These are phyloP conservation scores for Thecocarcelia acutangulata DNA, from an alignment of 2,888 invertebrate genomes.

Conservation along the genomic window DNA sequence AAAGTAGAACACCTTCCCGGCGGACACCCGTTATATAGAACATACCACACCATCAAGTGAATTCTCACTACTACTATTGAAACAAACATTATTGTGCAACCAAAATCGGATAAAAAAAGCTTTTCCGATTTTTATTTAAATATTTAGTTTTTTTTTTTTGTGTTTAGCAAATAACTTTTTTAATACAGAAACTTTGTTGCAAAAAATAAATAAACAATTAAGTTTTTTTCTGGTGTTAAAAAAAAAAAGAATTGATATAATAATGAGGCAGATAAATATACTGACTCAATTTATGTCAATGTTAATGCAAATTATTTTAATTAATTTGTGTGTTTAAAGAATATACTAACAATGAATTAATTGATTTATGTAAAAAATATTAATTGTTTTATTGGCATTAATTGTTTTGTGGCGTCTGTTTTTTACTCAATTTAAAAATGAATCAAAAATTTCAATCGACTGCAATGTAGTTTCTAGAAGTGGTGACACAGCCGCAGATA, in stretches of 20 bases:
- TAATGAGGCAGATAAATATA: slow-evolving; percentile 41
- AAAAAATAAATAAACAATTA: slow-evolving; percentile 5
- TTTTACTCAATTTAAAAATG: not conserved
- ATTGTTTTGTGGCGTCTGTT: slow-evolving; percentile 1
- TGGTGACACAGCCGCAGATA: too few relatives aligned
- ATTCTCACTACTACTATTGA: not conserved
- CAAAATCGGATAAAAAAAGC: slow-evolving; percentile 39
- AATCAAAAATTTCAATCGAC: slow-evolving; percentile 3
- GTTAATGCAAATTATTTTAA: slow-evolving; percentile 41
- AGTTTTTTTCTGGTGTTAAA: not conserved
- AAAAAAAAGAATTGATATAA: slow-evolving; percentile 18
- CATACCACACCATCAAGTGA: not conserved
- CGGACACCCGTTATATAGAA: too few relatives aligned
- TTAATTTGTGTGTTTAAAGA: slow-evolving; percentile 41
- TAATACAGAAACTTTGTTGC: slow-evolving; percentile 1
- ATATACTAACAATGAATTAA: slow-evolving; percentile 34
- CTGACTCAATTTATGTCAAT: slow-evolving; percentile 49
- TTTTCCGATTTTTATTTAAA: slow-evolving; percentile 5
- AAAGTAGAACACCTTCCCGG: too few relatives aligned
- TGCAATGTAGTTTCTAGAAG: not conserved
- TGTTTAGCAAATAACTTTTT: slow-evolving; percentile 14
- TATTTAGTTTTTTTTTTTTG: slow-evolving; percentile 11
- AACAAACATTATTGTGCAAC: slow-evolving; percentile 14
- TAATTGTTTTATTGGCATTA: slow-evolving; percentile 33
- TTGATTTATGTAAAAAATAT: slow-evolving; percentile 3